These are phyloP conservation scores for Pseudomyrmex concolor DNA, from an alignment of 1,140 invertebrate genomes.

Conservation along the genomic window DNA sequence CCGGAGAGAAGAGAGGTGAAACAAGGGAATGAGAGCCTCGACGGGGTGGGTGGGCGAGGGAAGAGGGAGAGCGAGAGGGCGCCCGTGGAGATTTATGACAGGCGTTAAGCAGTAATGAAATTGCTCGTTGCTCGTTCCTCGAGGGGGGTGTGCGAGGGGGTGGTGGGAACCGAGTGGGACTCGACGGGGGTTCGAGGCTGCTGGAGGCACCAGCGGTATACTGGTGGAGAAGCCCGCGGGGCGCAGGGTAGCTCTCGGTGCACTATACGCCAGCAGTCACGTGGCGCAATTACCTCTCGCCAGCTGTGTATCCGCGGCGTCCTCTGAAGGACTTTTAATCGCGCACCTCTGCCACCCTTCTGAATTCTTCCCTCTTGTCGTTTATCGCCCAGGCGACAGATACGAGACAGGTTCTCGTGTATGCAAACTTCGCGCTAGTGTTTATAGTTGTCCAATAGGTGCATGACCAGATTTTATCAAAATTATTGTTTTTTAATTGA, in stretches of 20 bases:
- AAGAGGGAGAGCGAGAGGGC: slow-evolving; percentile 68
- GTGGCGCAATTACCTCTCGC: slow-evolving; percentile 78
- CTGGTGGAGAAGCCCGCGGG: slow-evolving; percentile 37
- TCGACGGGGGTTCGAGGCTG: slow-evolving; percentile 73
- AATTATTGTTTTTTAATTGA: neutral
- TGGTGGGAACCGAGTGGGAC: slow-evolving; percentile 75
- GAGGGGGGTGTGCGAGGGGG: slow-evolving; percentile 68
- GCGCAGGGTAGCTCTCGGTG: slow-evolving; percentile 62
- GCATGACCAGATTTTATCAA: neutral
- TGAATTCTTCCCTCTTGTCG: slow-evolving; percentile 64
- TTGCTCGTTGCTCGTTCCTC: slow-evolving; percentile 85
- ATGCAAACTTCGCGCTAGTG: neutral
- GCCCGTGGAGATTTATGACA: slow-evolving; percentile 84
- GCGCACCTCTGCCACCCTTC: slow-evolving; percentile 59
- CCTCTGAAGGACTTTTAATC: slow-evolving; percentile 80
- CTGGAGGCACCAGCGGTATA: slow-evolving; percentile 52
- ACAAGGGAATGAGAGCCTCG: slow-evolving; percentile 67
- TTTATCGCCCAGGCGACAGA: slow-evolving; percentile 76
- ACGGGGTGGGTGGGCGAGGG: slow-evolving; percentile 64
- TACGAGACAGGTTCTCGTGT: slow-evolving; percentile 41
- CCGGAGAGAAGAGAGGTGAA: slow-evolving; percentile 60
- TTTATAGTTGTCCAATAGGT: neutral
- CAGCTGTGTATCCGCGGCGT: slow-evolving; percentile 78
- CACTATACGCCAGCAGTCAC: slow-evolving; percentile 77
- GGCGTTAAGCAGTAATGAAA: slow-evolving; percentile 86